Evolutionary conservation across 64 coral and sea anemone species (phyloP), one percentile per base, ranked within the genome.

Genomic region (Dendronephthya gigantea): DNA sequence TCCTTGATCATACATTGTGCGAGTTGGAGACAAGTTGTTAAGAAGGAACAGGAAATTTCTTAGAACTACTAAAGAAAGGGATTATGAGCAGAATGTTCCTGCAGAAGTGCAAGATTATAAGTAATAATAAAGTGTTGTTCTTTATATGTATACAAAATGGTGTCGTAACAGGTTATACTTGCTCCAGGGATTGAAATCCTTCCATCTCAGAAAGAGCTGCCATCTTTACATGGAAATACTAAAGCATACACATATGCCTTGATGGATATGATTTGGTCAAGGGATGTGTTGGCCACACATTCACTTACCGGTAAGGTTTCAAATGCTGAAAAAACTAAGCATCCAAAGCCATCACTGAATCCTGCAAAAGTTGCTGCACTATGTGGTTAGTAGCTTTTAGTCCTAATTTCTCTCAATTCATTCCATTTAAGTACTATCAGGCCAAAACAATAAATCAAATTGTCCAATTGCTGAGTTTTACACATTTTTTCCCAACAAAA

Each of bases 221-320:
- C 30, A 28, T 27, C 68, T 28, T 30, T 74, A 28, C 68, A 74
- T 74, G 68, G 68, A 27, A 74, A 74, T 74, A 62, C 55, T 23
- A 62, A 62, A 74, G 30, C 68, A 74, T 74, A 30, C 32, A 74
- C 68, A 2, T 74, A 74, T 74, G 32, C 68, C n/a, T 35, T 74
- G 68, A 74, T 74, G 68, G 68, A 74, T 74, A 74, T 74, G 68
- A 4, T 74, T 27, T 74, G 68, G 68, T 74, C 68, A 74, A 27
- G 68, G 30, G 68, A 74, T 30, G 32, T 74, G 0, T 35, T 74
- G 68, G 68, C 68, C 22, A 74, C 68, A 35, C 68, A 74, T 35
- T 74, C 68, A 30, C 32, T 74, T 13, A 74, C 68, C 11, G 68
- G 68, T 12, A 74, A 74, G 25, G 25, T 28, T 27, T 74, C 68